These are phyloP conservation scores for Phalangium opilio DNA, from an alignment of 2,888 invertebrate genomes.

Conservation along the genomic window DNA sequence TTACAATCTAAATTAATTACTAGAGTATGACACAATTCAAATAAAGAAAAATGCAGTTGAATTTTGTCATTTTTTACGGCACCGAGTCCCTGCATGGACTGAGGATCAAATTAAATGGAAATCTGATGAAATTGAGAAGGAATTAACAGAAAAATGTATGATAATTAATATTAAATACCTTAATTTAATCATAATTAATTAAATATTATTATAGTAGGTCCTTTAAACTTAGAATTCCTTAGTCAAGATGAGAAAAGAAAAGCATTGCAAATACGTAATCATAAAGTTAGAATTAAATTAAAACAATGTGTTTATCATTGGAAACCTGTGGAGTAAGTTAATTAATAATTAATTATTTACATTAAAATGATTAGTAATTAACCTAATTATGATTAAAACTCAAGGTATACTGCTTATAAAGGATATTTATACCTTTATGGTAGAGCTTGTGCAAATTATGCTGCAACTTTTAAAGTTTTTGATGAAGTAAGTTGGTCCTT, in stretches of 20 bases:
- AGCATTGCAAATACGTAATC: slow-evolving; percentile 33
- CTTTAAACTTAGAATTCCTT: too few relatives aligned
- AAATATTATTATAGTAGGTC: too few relatives aligned
- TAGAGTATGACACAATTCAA: too few relatives aligned
- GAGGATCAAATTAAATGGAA: slow-evolving; percentile 1
- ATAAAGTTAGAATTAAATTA: slow-evolving; percentile 41
- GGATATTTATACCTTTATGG: slow-evolving; percentile 52
- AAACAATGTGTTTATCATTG: slow-evolving; percentile 51
- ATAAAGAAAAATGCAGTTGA: too few relatives aligned
- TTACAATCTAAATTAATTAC: too few relatives aligned
- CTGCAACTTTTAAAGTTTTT: slow-evolving; percentile 50
- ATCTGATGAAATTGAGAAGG: too few relatives aligned
- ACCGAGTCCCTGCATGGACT: slow-evolving; percentile 5
- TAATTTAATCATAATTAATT: too few relatives aligned
- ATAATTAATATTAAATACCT: too few relatives aligned
- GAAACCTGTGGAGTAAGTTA: slow-evolving; percentile 43
- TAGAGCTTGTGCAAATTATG: slow-evolving; percentile 58
- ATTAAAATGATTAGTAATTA: neutral
- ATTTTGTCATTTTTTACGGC: neutral
- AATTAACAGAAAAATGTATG: too few relatives aligned
- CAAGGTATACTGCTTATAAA: slow-evolving; percentile 44
- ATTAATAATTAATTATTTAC: neutral
- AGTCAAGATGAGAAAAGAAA: too few relatives aligned
- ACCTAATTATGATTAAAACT: slow-evolving; percentile 9
- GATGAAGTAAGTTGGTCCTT: slow-evolving; percentile 38